Percentiles rank a stretch among this genome's conserved stretches.
Evolutionary conservation across 2,888 invertebrate genomes (phyloP).

Genomic region (Scelioninae gen. 1): DNA sequence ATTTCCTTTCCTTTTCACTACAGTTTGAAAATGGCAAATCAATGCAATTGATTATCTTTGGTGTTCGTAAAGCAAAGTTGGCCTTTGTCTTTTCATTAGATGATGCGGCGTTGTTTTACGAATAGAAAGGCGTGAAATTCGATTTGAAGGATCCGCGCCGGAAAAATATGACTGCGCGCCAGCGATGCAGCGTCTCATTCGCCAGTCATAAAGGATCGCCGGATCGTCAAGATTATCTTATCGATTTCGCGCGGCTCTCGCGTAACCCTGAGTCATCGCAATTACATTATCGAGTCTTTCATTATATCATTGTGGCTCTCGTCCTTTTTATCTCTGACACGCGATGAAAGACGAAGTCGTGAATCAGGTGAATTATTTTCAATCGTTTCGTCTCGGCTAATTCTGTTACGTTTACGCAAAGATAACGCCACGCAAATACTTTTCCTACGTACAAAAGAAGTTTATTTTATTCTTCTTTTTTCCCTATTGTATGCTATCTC

Average conservation of each 20-base stretch:
- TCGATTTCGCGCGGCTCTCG: slow-evolving; percentile 51
- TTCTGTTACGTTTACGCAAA: slow-evolving; percentile 15
- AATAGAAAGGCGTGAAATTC: slow-evolving; percentile 48
- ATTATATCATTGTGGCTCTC: slow-evolving; percentile 56
- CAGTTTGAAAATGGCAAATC: slow-evolving; percentile 3
- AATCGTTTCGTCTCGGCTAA: not conserved
- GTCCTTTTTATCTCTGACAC: slow-evolving; percentile 54
- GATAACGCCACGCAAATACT: slow-evolving; percentile 28
- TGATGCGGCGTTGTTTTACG: slow-evolving; percentile 50
- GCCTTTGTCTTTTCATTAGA: slow-evolving; percentile 42
- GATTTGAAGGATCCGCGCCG: slow-evolving; percentile 28
- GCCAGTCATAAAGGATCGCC: slow-evolving; percentile 54
- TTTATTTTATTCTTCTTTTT: too few relatives aligned
- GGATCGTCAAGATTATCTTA: slow-evolving; percentile 64
- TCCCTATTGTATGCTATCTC: too few relatives aligned
- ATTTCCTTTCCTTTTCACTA: not conserved
- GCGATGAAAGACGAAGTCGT: slow-evolving; percentile 52
- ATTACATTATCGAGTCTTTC: slow-evolving; percentile 62
- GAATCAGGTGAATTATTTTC: slow-evolving; percentile 31
- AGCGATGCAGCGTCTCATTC: slow-evolving; percentile 19
- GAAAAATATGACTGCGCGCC: slow-evolving; percentile 36
- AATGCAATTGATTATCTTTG: slow-evolving; percentile 10
- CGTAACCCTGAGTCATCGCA: slow-evolving; percentile 61
- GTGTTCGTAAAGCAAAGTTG: slow-evolving; percentile 1
- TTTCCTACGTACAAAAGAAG: too few relatives aligned